Evolutionary conservation across 2,888 invertebrate genomes (phyloP).

Genomic region (Priocnemis perturbator): DNA sequence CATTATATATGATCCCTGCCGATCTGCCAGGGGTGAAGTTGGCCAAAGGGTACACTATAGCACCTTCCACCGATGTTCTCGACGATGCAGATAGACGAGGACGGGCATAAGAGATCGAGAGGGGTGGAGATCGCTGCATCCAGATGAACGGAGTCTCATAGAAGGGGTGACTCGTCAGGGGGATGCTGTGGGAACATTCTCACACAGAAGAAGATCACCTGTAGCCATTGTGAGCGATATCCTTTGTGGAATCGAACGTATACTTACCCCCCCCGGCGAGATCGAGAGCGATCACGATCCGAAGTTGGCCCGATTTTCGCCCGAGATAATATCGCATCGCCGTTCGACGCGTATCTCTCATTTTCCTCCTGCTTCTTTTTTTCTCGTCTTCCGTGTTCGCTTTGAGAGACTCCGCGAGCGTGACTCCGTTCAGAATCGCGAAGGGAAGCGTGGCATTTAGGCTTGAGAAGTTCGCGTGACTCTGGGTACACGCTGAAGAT

Average conservation of each 20-base stretch:
- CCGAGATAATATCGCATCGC: background rate
- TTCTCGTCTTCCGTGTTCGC: background rate
- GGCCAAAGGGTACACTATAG: slow-evolving; percentile 58
- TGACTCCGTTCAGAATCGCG: no score
- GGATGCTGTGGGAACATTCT: slow-evolving; percentile 73
- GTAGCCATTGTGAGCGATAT: slow-evolving; percentile 61
- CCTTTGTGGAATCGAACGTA: slow-evolving; percentile 29
- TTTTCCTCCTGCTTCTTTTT: background rate
- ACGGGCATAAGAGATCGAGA: slow-evolving; percentile 24
- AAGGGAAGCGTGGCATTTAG: slow-evolving; percentile 3
- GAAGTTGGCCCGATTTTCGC: slow-evolving; percentile 2
- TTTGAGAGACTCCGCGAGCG: background rate
- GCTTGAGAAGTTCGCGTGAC: background rate
- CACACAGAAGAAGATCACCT: slow-evolving; percentile 70
- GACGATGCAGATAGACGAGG: slow-evolving; percentile 29
- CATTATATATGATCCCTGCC: slow-evolving; percentile 57
- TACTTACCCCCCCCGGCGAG: slow-evolving; percentile 49
- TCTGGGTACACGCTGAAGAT: slow-evolving; percentile 1
- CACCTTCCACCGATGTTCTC: slow-evolving; percentile 54
- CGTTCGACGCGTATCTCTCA: background rate
- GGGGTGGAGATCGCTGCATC: slow-evolving; percentile 27
- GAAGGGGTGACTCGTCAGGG: slow-evolving; percentile 64
- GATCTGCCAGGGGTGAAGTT: slow-evolving; percentile 62
- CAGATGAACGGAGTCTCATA: slow-evolving; percentile 47
- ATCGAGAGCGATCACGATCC: slow-evolving; percentile 51